Base-by-base conservation (phyloP, 1,140 invertebrate species). In the Micrasema longulum region DNA sequence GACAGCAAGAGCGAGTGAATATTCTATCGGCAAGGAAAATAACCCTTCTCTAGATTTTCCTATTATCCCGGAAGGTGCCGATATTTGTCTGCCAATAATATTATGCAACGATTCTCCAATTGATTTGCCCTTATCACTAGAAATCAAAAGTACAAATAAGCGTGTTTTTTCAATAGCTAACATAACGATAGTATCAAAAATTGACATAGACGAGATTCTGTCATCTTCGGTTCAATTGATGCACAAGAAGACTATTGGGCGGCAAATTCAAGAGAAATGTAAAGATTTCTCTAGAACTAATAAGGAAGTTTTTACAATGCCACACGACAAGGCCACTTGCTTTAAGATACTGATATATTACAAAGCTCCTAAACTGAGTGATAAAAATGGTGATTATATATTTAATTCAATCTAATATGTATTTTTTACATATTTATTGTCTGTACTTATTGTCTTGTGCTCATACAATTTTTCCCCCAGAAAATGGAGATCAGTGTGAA, bases 291-390 rank as follows among this genome's bases (percentile, higher is more conserved):
- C 3, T 31, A 64, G 47, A 64, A 11, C 23, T 20, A 53, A 52
- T 41, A 23, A 68, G 36, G 63, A 69, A 41, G 26, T 26, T 10
- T 71, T 57, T 18, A 66, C 38, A 5, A 38, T 76, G 18, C 67
- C 69, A 23, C 22, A 18, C 12, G 53, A 63, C 60, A 67, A 43
- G 53, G 50, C 55, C 36, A 45, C 52, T 10, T 63, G 47, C n/a
- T 62, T 76, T 20, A 67, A 72, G 18, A 20, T 73, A 18, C 16
- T 76, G 41, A 36, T 76, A n/a, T 66, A 66, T 31, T 76, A 52
- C 23, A 53, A 22, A 14, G 50, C 74, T 18, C 68, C 71, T 7
- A 63, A 68, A 41, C 16, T 76, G 18, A 55, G 48, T 9, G 18
- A 12, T 22, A 16, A 53, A 16, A 48, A 72, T n/a, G 50, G 74